Evolutionary conservation across 2,888 invertebrate species (phyloP).

Genomic region (Lasioglossum villosulum): DNA sequence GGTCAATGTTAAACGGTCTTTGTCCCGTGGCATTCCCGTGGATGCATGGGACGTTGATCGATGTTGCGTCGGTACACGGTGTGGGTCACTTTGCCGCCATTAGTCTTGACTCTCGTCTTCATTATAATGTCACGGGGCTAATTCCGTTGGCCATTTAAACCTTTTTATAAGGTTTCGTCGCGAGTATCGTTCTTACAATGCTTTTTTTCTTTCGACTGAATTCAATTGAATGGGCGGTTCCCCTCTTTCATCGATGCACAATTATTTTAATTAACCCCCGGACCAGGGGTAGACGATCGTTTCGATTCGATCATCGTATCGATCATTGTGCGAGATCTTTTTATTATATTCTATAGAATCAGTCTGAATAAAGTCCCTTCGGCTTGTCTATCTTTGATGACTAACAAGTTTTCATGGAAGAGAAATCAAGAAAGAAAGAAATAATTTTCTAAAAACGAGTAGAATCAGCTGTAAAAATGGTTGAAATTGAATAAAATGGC

Average conservation of each 20-base stretch:
- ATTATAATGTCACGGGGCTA: constrained; percentile 72
- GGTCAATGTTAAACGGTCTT: constrained; percentile 64
- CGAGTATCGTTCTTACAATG: constrained; percentile 44
- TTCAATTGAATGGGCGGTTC: constrained; percentile 11
- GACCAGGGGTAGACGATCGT: neutral
- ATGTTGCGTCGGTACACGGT: constrained; percentile 64
- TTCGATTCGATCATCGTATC: neutral
- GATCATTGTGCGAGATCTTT: neutral
- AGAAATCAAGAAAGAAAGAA: too few species aligned
- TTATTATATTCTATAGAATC: neutral
- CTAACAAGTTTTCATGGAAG: neutral
- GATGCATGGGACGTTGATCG: constrained; percentile 69
- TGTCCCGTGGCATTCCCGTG: constrained; percentile 52
- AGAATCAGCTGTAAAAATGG: too few species aligned
- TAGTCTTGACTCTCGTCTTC: constrained; percentile 75
- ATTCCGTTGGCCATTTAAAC: constrained; percentile 66
- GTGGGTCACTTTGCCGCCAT: constrained; percentile 71
- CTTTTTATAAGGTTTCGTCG: constrained; percentile 57
- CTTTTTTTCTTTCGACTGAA: constrained; percentile 19
- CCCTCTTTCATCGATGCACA: constrained; percentile 15
- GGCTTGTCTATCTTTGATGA: neutral
- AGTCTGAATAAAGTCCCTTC: too few species aligned
- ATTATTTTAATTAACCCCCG: constrained; percentile 30
- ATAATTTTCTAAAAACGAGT: too few species aligned
- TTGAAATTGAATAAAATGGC: too few species aligned